Conservation (phyloP, 2,113 vertebrate species). For the Plecotus auritus region DNA sequence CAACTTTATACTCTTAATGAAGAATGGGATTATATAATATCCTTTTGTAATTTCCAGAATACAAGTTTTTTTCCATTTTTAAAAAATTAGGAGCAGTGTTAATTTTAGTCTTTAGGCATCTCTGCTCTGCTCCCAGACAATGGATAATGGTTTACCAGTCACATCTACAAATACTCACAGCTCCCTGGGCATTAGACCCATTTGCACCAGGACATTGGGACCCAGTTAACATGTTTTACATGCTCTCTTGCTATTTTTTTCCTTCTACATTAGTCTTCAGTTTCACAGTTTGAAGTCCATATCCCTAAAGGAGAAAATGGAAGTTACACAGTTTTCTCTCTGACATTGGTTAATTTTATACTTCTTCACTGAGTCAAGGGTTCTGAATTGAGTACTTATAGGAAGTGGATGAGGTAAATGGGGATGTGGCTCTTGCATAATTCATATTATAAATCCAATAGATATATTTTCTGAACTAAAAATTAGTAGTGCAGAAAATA, state of each 20-base stretch:
- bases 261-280: not conserved
- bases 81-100: not conserved
- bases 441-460: not conserved
- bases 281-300: not conserved
- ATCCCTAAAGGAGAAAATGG: not conserved
- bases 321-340: constrained; percentile 7
- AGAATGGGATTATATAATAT: not conserved
- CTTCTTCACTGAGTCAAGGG: not conserved
- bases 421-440: not conserved
- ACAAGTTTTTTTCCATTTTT: not conserved
- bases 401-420: not conserved
- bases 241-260: not conserved
- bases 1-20: not conserved
- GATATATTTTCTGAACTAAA: not conserved
- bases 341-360: not conserved
- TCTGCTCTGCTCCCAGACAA: not conserved
- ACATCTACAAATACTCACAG: not conserved
- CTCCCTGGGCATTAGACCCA: not conserved
- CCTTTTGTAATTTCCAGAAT: not conserved
- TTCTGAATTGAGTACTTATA: not conserved
- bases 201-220: not conserved
- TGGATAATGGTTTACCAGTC: not conserved
- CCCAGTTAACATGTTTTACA: not conserved
- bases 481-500: constrained; percentile 6
- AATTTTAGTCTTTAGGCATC: not conserved